Conservation (phyloP, 2,888 invertebrate genomes). For the Tiliacea aurago region DNA sequence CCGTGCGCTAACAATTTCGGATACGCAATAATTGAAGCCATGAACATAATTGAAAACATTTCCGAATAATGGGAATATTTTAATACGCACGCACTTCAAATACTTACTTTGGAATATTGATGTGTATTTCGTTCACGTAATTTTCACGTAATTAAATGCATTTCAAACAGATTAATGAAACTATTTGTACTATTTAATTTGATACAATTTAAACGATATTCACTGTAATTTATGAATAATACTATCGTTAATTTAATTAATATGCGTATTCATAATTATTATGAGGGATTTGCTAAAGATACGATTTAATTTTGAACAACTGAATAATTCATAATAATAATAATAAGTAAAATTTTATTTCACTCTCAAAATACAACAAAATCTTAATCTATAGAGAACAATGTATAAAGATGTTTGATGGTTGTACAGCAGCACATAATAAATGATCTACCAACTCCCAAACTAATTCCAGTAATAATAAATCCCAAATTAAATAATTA, state of each 20-base stretch:
- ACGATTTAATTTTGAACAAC: not conserved
- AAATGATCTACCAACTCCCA: too few relatives aligned
- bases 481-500: not conserved
- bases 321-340: too few relatives aligned
- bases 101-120: constrained; percentile 19
- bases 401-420: too few relatives aligned
- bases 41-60: constrained; percentile 49
- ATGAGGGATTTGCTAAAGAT: not conserved
- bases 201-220: not conserved
- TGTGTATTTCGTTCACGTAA: not conserved
- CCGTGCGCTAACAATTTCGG: constrained; percentile 41
- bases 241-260: not conserved
- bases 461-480: too few relatives aligned
- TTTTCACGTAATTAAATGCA: constrained; percentile 2
- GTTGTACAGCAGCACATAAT: too few relatives aligned
- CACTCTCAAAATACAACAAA: too few relatives aligned
- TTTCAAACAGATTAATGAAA: constrained; percentile 1
- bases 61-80: constrained; percentile 25
- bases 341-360: too few relatives aligned
- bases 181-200: not conserved
- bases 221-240: not conserved
- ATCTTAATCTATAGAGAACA: too few relatives aligned
- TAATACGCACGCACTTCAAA: constrained; percentile 12
- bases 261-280: constrained; percentile 1
- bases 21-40: constrained; percentile 40